These are phyloP conservation scores for Theretra japonica DNA, from an alignment of 2,888 invertebrate genomes.

Conservation along the genomic window DNA sequence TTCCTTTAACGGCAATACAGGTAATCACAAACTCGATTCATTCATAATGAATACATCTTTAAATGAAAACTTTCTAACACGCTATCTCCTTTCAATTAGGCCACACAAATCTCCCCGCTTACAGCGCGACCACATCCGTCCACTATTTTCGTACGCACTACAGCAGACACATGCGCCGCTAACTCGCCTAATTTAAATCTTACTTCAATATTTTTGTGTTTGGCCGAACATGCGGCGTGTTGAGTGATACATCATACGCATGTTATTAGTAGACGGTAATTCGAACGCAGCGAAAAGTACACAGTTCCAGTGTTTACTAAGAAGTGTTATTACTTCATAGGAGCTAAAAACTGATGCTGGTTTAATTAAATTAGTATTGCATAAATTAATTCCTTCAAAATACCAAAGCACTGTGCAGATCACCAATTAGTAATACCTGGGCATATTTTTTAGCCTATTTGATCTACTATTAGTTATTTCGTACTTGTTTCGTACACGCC, in stretches of 20 bases:
- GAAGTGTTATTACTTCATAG: not conserved
- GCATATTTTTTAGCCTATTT: too few relatives aligned
- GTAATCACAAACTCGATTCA: not conserved
- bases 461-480: too few relatives aligned
- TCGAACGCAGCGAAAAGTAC: not conserved
- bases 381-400: too few relatives aligned
- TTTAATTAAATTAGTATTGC: too few relatives aligned
- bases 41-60: too few relatives aligned
- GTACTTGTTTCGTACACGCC: too few relatives aligned
- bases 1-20: not conserved
- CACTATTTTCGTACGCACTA: conserved; percentile 13
- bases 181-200: conserved; percentile 17
- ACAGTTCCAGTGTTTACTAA: not conserved
- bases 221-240: not conserved
- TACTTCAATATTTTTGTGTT: conserved; percentile 9
- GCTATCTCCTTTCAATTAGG: not conserved
- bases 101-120: not conserved
- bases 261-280: not conserved
- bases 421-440: too few relatives aligned
- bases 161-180: conserved; percentile 20
- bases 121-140: conserved; percentile 9
- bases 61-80: not conserved
- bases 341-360: too few relatives aligned
- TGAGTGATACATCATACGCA: not conserved
- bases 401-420: too few relatives aligned